A percentile compares a stretch with the other conserved stretches of the same genome.
These are phyloP conservation scores for Malacosoma neustria DNA, from an alignment of 2,888 invertebrate genomes.

Conservation along the genomic window DNA sequence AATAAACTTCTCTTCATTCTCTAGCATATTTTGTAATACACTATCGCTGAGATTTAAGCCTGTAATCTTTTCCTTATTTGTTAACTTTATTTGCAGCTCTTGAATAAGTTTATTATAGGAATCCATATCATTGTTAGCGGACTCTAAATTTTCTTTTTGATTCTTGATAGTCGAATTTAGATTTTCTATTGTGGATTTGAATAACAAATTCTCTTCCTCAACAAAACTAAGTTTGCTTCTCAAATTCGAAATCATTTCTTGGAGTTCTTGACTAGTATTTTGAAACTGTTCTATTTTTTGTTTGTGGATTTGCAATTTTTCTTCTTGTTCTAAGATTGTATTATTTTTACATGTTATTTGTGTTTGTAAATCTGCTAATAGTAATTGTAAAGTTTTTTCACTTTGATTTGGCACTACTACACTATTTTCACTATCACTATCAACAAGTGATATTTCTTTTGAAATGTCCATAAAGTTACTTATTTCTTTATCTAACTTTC, in stretches of 20 bases:
- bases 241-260: conserved; percentile 26
- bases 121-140: conserved; percentile 34
- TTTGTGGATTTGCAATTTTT: conserved; percentile 31
- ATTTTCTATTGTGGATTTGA: conserved; percentile 38
- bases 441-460: conserved; percentile 44
- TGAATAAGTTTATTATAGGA: conserved; percentile 43
- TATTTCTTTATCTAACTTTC: conserved; percentile 27
- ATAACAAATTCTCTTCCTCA: conserved; percentile 38
- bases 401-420: conserved; percentile 28
- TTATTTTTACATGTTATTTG: conserved; percentile 34
- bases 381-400: conserved; percentile 23
- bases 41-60: conserved; percentile 27
- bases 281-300: conserved; percentile 37
- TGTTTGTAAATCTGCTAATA: conserved; percentile 28
- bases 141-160: conserved; percentile 35
- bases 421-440: conserved; percentile 45
- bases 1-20: conserved; percentile 46
- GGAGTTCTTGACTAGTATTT: conserved; percentile 32
- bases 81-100: conserved; percentile 43
- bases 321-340: conserved; percentile 37
- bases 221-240: conserved; percentile 29
- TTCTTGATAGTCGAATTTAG: conserved; percentile 40
- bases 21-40: conserved; percentile 39
- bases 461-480: conserved; percentile 42
- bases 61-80: conserved; percentile 25